phyloP scores from a whole-genome alignment of 2,888 invertebrate species.

The Drosophila anceps region DNA sequence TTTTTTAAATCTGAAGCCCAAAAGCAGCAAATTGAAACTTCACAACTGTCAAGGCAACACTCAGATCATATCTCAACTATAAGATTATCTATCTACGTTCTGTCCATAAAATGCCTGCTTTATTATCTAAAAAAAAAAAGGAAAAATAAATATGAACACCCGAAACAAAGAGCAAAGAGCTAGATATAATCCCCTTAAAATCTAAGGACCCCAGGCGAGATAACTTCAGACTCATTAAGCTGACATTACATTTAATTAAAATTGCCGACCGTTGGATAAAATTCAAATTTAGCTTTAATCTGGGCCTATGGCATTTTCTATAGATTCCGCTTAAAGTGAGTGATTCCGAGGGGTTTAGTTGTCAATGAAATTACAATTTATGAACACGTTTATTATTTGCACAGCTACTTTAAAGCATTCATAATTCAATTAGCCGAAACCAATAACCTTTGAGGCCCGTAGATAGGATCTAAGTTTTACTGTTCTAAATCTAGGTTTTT shows the following conservation, averaged over 20 bases:
- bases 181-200: slow-evolving; percentile 10
- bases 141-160: slow-evolving; percentile 2
- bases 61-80: background rate
- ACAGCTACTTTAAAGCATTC: slow-evolving; percentile 40
- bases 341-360: background rate
- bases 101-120: slow-evolving; percentile 31
- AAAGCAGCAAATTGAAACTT: slow-evolving; percentile 27
- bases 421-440: slow-evolving; percentile 56
- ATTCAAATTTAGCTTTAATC: slow-evolving; percentile 56
- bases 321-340: background rate
- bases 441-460: slow-evolving; percentile 36
- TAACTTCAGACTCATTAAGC: slow-evolving; percentile 64
- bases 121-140: background rate
- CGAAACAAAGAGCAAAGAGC: background rate
- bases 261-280: slow-evolving; percentile 50
- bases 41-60: slow-evolving; percentile 27
- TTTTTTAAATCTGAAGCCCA: slow-evolving; percentile 1
- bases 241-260: slow-evolving; percentile 73
- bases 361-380: slow-evolving; percentile 40
- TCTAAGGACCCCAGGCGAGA: slow-evolving; percentile 20
- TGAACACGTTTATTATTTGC: slow-evolving; percentile 45
- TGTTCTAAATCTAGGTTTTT: background rate
- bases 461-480: background rate
- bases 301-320: background rate
- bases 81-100: slow-evolving; percentile 27